phyloP scores from a whole-genome alignment of 2,113 vertebrate genomes.

The Saccopteryx leptura region DNA sequence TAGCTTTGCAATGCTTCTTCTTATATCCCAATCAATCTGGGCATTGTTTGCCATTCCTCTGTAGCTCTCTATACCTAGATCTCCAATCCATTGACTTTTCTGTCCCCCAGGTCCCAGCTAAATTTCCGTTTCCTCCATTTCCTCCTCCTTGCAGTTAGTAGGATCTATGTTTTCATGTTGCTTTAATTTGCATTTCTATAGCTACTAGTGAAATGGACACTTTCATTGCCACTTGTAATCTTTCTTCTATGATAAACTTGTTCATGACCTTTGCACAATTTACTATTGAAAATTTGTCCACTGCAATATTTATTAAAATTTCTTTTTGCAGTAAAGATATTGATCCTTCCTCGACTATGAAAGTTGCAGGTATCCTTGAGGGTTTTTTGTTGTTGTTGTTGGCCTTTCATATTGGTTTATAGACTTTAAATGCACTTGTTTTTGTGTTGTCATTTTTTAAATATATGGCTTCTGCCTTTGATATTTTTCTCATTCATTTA shows the following conservation, averaged over 20 bases:
- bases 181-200: conserved; percentile 7
- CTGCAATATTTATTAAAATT: background rate
- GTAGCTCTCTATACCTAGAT: background rate
- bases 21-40: background rate
- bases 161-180: background rate
- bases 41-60: background rate
- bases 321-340: background rate
- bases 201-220: background rate
- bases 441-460: conserved; percentile 12
- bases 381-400: background rate
- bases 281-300: background rate
- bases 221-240: background rate
- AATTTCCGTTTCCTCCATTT: background rate
- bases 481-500: background rate
- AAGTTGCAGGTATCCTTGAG: background rate
- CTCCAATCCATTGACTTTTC: background rate
- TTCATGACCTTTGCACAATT: background rate
- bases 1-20: background rate
- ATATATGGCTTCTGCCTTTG: conserved; percentile 56
- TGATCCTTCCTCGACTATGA: background rate
- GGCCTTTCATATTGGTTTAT: background rate
- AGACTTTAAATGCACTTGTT: background rate
- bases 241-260: background rate
- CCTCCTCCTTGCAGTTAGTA: background rate
- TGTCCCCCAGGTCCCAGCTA: no score